Percentiles rank a stretch among this genome's conserved stretches.
Conservation (phyloP, 2,888 invertebrate genomes). For the Netelia melanura region DNA sequence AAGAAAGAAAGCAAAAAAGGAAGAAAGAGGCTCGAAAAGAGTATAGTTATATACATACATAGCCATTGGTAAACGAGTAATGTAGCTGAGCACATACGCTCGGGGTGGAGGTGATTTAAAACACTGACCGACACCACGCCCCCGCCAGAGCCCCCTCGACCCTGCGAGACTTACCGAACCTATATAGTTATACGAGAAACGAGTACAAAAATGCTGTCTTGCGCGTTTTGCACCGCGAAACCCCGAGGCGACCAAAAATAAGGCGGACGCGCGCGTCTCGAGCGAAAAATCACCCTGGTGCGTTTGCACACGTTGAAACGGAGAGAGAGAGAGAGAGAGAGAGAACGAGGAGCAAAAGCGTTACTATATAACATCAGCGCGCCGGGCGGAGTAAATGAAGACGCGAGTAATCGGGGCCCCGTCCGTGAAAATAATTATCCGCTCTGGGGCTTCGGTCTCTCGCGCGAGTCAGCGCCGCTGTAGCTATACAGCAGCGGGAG, state of each 20-base stretch:
- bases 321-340: slow-evolving; percentile 44
- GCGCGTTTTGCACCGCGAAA: slow-evolving; percentile 60
- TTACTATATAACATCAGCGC: slow-evolving; percentile 69
- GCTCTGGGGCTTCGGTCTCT: slow-evolving; percentile 76
- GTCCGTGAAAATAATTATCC: slow-evolving; percentile 83
- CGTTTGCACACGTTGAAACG: slow-evolving; percentile 52
- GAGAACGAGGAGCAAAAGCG: slow-evolving; percentile 52
- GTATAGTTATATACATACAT: slow-evolving; percentile 49
- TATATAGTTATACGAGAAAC: slow-evolving; percentile 37
- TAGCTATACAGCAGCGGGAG: slow-evolving; percentile 8
- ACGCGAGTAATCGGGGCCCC: slow-evolving; percentile 80
- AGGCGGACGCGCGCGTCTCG: slow-evolving; percentile 72
- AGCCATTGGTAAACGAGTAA: slow-evolving; percentile 51
- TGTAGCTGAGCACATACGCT: slow-evolving; percentile 68
- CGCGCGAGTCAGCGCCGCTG: slow-evolving; percentile 67
- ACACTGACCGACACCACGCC: slow-evolving; percentile 79
- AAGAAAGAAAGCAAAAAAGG: background rate
- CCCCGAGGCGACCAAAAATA: slow-evolving; percentile 70
- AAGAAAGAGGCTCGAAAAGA: slow-evolving; percentile 31
- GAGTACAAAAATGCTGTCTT: slow-evolving; percentile 20
- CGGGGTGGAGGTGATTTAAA: slow-evolving; percentile 82
- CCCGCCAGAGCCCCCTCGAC: slow-evolving; percentile 64
- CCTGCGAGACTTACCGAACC: slow-evolving; percentile 46
- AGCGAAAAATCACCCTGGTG: slow-evolving; percentile 73
- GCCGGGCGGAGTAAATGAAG: slow-evolving; percentile 81